A percentile compares a stretch with the other conserved stretches of the same genome.
Conservation (phyloP, 2,888 invertebrate species). For the Sabatieria punctata region DNA sequence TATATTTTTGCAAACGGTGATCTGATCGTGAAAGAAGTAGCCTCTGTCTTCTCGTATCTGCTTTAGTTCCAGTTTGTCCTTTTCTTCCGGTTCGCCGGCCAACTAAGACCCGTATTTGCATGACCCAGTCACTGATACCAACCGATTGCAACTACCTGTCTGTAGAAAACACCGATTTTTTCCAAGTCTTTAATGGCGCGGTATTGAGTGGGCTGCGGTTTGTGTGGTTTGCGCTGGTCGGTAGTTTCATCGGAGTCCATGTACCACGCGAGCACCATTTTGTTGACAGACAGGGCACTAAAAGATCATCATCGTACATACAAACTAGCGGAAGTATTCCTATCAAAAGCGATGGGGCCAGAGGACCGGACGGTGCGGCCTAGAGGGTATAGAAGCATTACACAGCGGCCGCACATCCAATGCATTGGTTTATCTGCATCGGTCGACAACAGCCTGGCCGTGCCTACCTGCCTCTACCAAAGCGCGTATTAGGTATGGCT, state of each 20-base stretch:
- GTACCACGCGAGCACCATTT: constrained; percentile 70
- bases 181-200: constrained; percentile 50
- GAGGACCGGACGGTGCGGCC: no score
- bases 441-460: no score
- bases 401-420: no score
- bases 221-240: constrained; percentile 64
- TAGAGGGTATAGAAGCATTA: no score
- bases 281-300: no score
- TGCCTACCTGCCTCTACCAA: no score
- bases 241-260: constrained; percentile 47
- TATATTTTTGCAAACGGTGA: constrained; percentile 59
- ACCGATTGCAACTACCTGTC: constrained; percentile 46
- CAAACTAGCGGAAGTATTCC: no score
- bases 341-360: no score
- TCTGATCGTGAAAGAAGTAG: constrained; percentile 67
- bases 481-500: no score
- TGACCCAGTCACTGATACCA: constrained; percentile 49
- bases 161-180: constrained; percentile 69
- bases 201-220: constrained; percentile 53
- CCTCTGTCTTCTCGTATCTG: constrained; percentile 53
- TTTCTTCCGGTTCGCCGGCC: no score
- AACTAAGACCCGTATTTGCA: constrained; percentile 48
- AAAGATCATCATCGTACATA: no score
- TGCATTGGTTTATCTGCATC: no score
- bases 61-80: constrained; percentile 49